phyloP scores from a whole-genome alignment of 1,140 invertebrate species.

The Eumeta japonica region DNA sequence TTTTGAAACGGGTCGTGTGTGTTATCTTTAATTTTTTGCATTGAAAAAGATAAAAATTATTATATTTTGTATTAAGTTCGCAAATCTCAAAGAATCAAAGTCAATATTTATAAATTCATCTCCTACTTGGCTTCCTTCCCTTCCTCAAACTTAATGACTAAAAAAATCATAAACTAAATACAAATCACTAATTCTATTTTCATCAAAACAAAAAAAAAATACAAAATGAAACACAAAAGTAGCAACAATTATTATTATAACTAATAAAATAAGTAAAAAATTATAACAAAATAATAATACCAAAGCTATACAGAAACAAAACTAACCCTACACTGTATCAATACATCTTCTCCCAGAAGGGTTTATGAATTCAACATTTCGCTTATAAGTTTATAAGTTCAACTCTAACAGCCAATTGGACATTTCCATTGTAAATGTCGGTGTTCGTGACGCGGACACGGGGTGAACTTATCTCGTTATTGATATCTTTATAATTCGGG shows the following conservation, averaged over 20 bases:
- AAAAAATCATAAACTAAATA: not conserved
- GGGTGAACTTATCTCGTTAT: slow-evolving; percentile 34
- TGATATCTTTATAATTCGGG: slow-evolving; percentile 52
- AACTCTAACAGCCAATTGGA: slow-evolving; percentile 22
- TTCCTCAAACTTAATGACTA: not conserved
- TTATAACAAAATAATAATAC: not conserved
- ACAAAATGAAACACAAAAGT: slow-evolving; percentile 11
- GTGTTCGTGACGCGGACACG: slow-evolving; percentile 27
- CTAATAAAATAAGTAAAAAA: not conserved
- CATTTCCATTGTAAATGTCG: slow-evolving; percentile 21
- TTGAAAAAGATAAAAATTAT: too few species aligned
- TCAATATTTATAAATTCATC: too few species aligned
- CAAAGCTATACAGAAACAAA: slow-evolving; percentile 1
- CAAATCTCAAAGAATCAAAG: too few species aligned
- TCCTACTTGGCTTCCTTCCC: too few species aligned
- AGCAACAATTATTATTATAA: slow-evolving; percentile 14
- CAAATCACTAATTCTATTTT: not conserved
- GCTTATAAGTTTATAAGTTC: not conserved
- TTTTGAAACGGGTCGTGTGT: too few species aligned
- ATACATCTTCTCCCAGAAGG: too few species aligned
- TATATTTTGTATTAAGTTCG: too few species aligned
- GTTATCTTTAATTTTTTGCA: too few species aligned
- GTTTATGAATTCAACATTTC: too few species aligned
- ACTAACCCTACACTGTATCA: not conserved
- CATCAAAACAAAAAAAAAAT: slow-evolving; percentile 5